These are phyloP conservation scores for Coregonus ussuriensis DNA, from an alignment of 2,797 vertebrate genomes.

Conservation along the genomic window DNA sequence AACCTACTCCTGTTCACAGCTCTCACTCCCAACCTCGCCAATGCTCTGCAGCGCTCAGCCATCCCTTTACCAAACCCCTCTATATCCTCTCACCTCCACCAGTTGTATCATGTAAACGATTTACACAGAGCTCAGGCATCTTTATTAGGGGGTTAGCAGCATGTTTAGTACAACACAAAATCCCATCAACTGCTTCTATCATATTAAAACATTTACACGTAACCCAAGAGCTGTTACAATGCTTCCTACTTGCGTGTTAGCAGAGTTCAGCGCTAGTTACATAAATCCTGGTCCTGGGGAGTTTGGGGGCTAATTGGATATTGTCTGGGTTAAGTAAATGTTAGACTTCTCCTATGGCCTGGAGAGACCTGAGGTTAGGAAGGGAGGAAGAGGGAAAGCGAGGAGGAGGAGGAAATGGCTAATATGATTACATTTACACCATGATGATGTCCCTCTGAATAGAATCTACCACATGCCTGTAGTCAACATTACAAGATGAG, in stretches of 20 bases:
- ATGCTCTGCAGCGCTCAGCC: too few species aligned
- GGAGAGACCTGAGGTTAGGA: constrained; percentile 26
- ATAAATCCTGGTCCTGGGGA: constrained; percentile 57
- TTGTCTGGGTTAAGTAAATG: constrained; percentile 79
- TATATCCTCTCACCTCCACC: background rate
- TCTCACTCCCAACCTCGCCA: too few species aligned
- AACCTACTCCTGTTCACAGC: too few species aligned
- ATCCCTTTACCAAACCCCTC: background rate
- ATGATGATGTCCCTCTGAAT: background rate
- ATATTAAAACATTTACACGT: constrained; percentile 71
- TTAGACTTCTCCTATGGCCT: constrained; percentile 70
- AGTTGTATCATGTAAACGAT: constrained; percentile 59
- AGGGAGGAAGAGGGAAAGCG: constrained; percentile 28
- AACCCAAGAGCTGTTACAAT: constrained; percentile 68
- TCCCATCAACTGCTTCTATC: constrained; percentile 56
- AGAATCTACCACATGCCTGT: background rate
- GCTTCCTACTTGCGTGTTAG: constrained; percentile 67
- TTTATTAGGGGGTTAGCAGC: constrained; percentile 68
- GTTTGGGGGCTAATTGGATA: constrained; percentile 72
- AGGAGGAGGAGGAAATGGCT: background rate
- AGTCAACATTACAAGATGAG: background rate
- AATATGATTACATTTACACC: background rate
- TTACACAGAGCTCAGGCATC: constrained; percentile 57
- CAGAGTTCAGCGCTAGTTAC: constrained; percentile 50
- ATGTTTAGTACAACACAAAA: constrained; percentile 68